Base-by-base conservation (phyloP, 2,113 vertebrate species). In the Rhagologus leucostigma region DNA sequence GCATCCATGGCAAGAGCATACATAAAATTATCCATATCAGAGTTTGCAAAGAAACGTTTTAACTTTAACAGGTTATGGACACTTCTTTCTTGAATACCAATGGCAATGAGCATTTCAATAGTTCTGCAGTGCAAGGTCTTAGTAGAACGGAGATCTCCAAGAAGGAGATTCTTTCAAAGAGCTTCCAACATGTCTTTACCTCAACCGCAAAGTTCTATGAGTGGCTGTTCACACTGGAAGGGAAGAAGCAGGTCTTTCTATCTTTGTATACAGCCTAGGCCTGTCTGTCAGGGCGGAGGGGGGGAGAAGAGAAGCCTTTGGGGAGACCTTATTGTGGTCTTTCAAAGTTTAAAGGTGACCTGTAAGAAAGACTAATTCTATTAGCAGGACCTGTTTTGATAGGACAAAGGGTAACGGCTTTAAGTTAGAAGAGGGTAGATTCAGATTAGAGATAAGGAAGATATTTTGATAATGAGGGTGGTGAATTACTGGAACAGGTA, bases 301-400 rank as follows among this genome's bases (percentile, higher is more conserved):
- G 56, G 6, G 6, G 42, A 46, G 53, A 47, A 47, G 7, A 77
- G 14, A 27, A 59, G 4, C 21, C 8, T 57, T 26, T 4, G 3
- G 10, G 17, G 7, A 18, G 9, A 62, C 4, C 9, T 59, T 32
- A 6, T 3, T 53, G 16, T 52, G 14, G 9, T 2, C 6, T 75
- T 69, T 70, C 2, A 2, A 1, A 50, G 14, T 17, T 42, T 62
- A 27, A 41, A 79, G 5, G 4, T 4, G 2, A 3, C 11, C 18
- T 37, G 9, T 17, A 30, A 47, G 24, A 71, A 64, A 55, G n/a
- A 37, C 30, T 1, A 53, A 17, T 7, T 67, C 18, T 27, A 27
- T 52, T 52, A 86, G 6, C 2, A 42, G 9, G 9, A 23, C 13
- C 19, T 52, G 6, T 16, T 20, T 9, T 5, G 1, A 42, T 6